phyloP scores from a whole-genome alignment of 1,140 invertebrate species.

The Zophobas atratus region DNA sequence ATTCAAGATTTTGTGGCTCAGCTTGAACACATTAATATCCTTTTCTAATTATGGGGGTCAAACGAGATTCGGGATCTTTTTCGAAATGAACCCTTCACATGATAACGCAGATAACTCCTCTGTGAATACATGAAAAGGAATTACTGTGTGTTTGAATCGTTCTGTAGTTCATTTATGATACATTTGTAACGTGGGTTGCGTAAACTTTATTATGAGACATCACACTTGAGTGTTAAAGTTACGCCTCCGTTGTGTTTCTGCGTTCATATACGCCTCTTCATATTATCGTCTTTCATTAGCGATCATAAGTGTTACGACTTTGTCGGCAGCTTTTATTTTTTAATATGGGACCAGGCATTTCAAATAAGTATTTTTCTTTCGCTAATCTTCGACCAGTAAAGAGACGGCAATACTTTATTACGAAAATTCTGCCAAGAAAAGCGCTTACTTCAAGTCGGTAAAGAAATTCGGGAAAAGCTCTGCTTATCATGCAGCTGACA shows the following conservation, averaged over 20 bases:
- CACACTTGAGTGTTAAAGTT: conserved; percentile 3
- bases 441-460: not conserved
- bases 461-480: conserved; percentile 13
- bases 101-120: not conserved
- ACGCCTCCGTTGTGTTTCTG: not conserved
- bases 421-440: not conserved
- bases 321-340: not conserved
- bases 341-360: too few relatives aligned
- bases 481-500: conserved; percentile 27
- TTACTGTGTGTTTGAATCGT: not conserved
- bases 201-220: conserved; percentile 15
- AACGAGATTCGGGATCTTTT: not conserved
- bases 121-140: too few relatives aligned
- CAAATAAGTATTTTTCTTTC: too few relatives aligned
- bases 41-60: conserved; percentile 11
- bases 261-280: conserved; percentile 1
- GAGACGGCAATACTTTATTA: not conserved
- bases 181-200: not conserved
- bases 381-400: too few relatives aligned
- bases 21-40: conserved; percentile 25
- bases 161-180: not conserved
- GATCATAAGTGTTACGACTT: not conserved
- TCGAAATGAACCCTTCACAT: not conserved
- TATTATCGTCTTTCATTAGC: not conserved
- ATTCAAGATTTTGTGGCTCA: conserved; percentile 5